Base-by-base conservation (phyloP, 2,797 vertebrate genomes). In the Alosa sapidissima region DNA sequence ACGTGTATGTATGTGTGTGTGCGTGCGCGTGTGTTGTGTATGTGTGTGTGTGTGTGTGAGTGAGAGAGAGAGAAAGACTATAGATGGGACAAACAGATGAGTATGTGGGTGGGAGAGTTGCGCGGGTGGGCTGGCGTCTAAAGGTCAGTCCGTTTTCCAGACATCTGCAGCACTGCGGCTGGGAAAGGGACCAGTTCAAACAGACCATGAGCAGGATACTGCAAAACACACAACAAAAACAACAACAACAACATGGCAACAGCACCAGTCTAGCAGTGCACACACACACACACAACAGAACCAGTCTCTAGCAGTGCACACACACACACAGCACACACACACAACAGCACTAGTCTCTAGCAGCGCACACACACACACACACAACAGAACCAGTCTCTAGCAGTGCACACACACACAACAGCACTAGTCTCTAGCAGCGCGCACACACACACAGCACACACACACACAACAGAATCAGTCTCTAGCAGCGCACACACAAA, bases 51-150 rank as follows among this genome's bases (percentile, higher is more conserved):
- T 14, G 51, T 14, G 51, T 1, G 10, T 14, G 51, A 1, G 41
- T 1, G 41, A 41, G 41, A 41, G 41, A 41, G 6, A 49, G 49
- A 49, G 49, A 49, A 5, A 49, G 49, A 51, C 49, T 51, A n/a
- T 83, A 92, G 91, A 94, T 91, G 93, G 93, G 91, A 93, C 94
- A 91, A 93, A 94, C 92, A 94, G 93, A 94, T 93, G 90, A 91
- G 91, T 86, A 89, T 85, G 88, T 90, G 68, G 51, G 85, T 84
- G 52, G 52, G 16, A 6, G 19, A 5, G 55, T 21, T 6, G 55
- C 19, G 55, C 75, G 83, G 48, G 86, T 72, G 87, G 82, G 85
- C 75, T 85, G 75, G 11, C 58, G 85, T 83, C 82, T 85, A 82
- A 85, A 45, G 87, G 82, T 84, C 82, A 62, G 65, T 60, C 16